Evolutionary conservation across 1,140 invertebrate genomes (phyloP), one percentile per base, ranked within the genome.

Genomic region (Eriosoma lanigerum): DNA sequence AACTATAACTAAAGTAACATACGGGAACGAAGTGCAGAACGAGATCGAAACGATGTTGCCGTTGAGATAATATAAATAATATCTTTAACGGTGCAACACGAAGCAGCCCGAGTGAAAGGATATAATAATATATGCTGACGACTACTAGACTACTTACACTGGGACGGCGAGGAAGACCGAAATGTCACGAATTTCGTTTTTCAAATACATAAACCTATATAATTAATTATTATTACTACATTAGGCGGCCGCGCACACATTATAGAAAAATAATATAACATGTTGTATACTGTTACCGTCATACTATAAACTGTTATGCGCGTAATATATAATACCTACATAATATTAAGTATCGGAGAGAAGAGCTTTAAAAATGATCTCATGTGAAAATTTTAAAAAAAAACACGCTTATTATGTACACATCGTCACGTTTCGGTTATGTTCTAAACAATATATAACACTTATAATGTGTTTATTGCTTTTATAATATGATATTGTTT

Each of bases 141-240:
- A 48, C 46, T 10, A 48, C 46, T 48, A 6, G 44, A 48, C 6
- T 68, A 26, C 44, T 68, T 48, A 21, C 10, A 21, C 19, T 24
- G 17, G 66, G 8, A 38, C 8, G 3, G 32, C 32, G 32, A 38
- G 15, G 46, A 70, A 70, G 46, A 62, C 68, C 24, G 10, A 70
- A 72, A 72, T 72, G 26, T 72, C 68, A 72, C 68, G 68, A 72
- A 72, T 52, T n/a, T 29, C 64, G n/a, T 66, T 68, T 38, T 38
- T 38, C 32, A 38, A 38, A 38, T 38, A 38, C 8, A 38, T 38
- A 38, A 38, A 8, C n/a, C 10, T n/a, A 66, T 66, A 32, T 72
- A n/a, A 52, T 72, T 72, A 52, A 66, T 26, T 0, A n/a, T 21
- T 44, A 44, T 66, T 44, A 66, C n/a, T 66, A 54, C 13, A 54